phyloP scores from a whole-genome alignment of 2,888 invertebrate species.

The Chrysomela aeneicollis region DNA sequence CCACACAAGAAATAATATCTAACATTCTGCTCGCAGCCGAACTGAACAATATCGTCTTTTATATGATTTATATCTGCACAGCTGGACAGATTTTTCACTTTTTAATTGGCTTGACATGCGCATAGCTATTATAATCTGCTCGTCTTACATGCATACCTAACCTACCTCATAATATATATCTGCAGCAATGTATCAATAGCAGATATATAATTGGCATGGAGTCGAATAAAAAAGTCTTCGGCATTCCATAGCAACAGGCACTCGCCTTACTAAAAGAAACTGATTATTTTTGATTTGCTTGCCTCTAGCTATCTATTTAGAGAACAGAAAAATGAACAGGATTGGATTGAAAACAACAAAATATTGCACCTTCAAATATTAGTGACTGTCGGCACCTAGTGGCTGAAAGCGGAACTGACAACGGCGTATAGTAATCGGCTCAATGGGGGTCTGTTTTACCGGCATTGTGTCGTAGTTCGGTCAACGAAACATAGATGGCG shows the following conservation, averaged over 20 bases:
- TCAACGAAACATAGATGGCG: no score
- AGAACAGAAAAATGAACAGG: no score
- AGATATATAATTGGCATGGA: slow-evolving; percentile 24
- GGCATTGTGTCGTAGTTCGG: no score
- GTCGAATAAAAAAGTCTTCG: neutral
- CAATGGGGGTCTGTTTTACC: no score
- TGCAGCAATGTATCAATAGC: slow-evolving; percentile 19
- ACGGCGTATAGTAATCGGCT: no score
- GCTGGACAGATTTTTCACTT: neutral
- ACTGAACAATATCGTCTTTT: slow-evolving; percentile 1
- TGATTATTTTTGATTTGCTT: no score
- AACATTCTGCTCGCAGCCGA: neutral
- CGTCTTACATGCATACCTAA: neutral
- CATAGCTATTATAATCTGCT: neutral
- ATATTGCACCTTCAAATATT: no score
- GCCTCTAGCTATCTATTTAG: no score
- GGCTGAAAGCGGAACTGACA: no score
- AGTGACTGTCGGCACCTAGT: no score
- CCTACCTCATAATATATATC: neutral
- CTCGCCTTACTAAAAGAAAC: no score
- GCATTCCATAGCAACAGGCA: neutral
- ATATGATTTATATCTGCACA: neutral
- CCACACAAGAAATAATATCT: neutral
- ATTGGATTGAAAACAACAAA: no score
- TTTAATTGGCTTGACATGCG: slow-evolving; percentile 5